These are phyloP conservation scores for Escarpia spicata DNA, from an alignment of 2,888 invertebrate genomes.

Conservation along the genomic window DNA sequence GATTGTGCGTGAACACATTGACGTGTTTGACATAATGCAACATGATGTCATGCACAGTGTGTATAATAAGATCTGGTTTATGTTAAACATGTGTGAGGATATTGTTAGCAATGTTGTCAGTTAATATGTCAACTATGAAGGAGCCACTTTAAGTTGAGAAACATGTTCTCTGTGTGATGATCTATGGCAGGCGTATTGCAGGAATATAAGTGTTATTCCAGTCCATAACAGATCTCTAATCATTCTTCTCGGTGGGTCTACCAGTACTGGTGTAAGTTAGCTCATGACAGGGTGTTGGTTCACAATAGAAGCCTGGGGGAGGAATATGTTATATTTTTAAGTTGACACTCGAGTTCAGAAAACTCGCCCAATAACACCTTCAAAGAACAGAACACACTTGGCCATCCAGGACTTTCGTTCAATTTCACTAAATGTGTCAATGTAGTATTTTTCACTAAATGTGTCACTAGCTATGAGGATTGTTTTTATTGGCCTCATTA, in stretches of 20 bases:
- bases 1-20: background rate
- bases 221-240: background rate
- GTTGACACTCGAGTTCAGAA: too few species aligned
- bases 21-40: background rate
- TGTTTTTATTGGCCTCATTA: too few species aligned
- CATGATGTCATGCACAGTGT: background rate
- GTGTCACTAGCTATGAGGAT: too few species aligned
- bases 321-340: background rate
- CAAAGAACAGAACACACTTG: too few species aligned
- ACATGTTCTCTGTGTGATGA: background rate
- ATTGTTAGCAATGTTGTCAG: background rate
- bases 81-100: background rate
- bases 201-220: background rate
- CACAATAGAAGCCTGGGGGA: background rate
- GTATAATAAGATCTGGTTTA: background rate
- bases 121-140: background rate
- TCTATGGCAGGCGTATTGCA: background rate
- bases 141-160: background rate
- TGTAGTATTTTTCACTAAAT: too few species aligned
- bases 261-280: background rate
- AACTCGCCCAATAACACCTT: too few species aligned
- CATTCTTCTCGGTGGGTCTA: background rate
- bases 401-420: too few species aligned
- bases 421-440: too few species aligned
- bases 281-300: background rate